Evolutionary conservation across 2,797 vertebrate genomes (phyloP).

Genomic region (Acanthornis magna): DNA sequence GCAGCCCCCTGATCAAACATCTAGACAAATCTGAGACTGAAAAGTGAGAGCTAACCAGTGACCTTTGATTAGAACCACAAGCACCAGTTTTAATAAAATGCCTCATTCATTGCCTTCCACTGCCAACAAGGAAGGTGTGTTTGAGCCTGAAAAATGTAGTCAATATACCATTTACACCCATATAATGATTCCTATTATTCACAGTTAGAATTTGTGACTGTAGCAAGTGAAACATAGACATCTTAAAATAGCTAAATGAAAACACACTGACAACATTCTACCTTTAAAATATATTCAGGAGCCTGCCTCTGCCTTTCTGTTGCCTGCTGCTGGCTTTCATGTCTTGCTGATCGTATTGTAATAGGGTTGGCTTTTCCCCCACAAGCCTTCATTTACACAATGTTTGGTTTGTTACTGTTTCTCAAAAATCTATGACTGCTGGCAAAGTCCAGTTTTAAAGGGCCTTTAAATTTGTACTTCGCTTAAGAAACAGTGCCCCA

Average conservation of each 20-base stretch:
- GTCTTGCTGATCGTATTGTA: constrained; percentile 64
- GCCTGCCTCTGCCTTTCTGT: constrained; percentile 53
- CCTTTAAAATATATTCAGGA: constrained; percentile 73
- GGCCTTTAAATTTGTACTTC: constrained; percentile 42
- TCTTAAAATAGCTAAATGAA: constrained; percentile 74
- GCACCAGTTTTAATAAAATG: constrained; percentile 77
- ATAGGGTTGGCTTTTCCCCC: constrained; percentile 26
- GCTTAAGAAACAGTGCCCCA: constrained; percentile 40
- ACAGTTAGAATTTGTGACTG: constrained; percentile 70
- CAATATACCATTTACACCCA: constrained; percentile 72
- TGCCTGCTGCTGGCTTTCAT: constrained; percentile 66
- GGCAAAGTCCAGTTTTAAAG: constrained; percentile 54
- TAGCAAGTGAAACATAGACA: constrained; percentile 69
- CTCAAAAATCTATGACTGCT: constrained; percentile 38
- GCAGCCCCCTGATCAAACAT: constrained; percentile 78
- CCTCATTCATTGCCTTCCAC: constrained; percentile 73
- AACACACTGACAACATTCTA: constrained; percentile 73
- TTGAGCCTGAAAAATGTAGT: constrained; percentile 66
- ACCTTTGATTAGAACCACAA: constrained; percentile 80
- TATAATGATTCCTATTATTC: constrained; percentile 79
- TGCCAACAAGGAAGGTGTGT: constrained; percentile 78
- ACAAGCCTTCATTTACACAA: constrained; percentile 61
- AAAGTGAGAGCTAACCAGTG: constrained; percentile 76
- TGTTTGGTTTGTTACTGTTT: constrained; percentile 61
- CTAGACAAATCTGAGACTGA: constrained; percentile 78